Conservation (phyloP, 2,888 invertebrate species). For the Diabrotica balteata region DNA sequence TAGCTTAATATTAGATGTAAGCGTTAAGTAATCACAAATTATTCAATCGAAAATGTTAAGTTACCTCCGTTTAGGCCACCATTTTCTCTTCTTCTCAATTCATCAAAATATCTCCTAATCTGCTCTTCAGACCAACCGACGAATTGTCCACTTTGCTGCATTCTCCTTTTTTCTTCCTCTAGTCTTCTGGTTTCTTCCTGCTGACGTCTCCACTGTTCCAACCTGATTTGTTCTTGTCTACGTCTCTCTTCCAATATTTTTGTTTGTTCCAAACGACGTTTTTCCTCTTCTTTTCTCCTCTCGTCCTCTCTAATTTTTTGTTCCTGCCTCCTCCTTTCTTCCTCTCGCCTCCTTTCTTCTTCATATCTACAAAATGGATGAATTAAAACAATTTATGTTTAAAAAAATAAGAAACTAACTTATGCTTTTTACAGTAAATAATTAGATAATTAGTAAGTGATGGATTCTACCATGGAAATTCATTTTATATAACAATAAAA, state of each 20-base stretch:
- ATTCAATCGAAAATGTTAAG: slow-evolving; percentile 24
- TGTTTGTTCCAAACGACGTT: slow-evolving; percentile 24
- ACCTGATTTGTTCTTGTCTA: slow-evolving; percentile 27
- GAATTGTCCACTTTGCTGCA: slow-evolving; percentile 20
- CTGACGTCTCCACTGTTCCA: slow-evolving; percentile 18
- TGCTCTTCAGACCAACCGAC: slow-evolving; percentile 27
- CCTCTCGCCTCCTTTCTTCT: slow-evolving; percentile 19
- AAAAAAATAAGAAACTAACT: too few species aligned
- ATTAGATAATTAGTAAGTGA: too few species aligned
- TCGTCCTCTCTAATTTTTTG: slow-evolving; percentile 22
- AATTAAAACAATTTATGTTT: too few species aligned
- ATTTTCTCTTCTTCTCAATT: slow-evolving; percentile 24
- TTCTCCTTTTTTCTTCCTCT: slow-evolving; percentile 18
- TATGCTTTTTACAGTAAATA: too few species aligned
- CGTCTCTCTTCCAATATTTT: slow-evolving; percentile 26
- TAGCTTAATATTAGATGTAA: too few species aligned
- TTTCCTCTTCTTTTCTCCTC: slow-evolving; percentile 26
- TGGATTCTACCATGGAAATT: too few species aligned
- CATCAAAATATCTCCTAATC: slow-evolving; percentile 32
- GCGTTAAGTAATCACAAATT: too few species aligned
- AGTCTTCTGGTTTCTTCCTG: slow-evolving; percentile 13
- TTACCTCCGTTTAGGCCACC: slow-evolving; percentile 17
- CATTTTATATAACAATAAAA: too few species aligned
- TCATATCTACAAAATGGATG: slow-evolving; percentile 10
- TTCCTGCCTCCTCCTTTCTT: slow-evolving; percentile 25